phyloP scores from a whole-genome alignment of 2,888 invertebrate genomes.

The Andricus quercusramuli region DNA sequence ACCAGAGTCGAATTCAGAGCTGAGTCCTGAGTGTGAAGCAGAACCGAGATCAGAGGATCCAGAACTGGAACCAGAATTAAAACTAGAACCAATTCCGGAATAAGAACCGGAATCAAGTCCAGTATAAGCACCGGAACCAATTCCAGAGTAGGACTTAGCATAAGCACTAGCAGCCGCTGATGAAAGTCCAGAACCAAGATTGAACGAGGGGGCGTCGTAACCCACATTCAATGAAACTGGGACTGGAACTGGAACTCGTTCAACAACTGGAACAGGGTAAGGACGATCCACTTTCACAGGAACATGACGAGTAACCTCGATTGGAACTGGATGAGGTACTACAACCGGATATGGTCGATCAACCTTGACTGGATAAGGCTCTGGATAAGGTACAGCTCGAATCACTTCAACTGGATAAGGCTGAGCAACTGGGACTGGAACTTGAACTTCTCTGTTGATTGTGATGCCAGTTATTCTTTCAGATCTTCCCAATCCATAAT shows the following conservation, averaged over 20 bases:
- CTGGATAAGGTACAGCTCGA: constrained; percentile 60
- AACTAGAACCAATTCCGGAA: background rate
- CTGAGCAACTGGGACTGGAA: constrained; percentile 51
- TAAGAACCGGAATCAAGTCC: background rate
- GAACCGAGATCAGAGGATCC: background rate
- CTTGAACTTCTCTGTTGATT: constrained; percentile 55
- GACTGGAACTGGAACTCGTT: constrained; percentile 52
- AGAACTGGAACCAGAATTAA: background rate
- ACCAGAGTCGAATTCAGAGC: background rate
- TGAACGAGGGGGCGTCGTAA: background rate
- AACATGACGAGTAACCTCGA: constrained; percentile 62
- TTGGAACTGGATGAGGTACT: constrained; percentile 62
- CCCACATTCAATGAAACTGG: background rate
- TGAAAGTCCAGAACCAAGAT: constrained; percentile 11
- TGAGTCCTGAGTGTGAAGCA: background rate
- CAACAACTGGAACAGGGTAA: constrained; percentile 61
- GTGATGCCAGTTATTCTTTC: constrained; percentile 60
- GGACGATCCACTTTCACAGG: constrained; percentile 64
- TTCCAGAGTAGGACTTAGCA: background rate
- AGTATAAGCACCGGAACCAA: background rate
- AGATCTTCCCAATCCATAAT: constrained; percentile 46
- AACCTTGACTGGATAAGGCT: constrained; percentile 61
- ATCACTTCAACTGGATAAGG: constrained; percentile 65
- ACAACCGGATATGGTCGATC: constrained; percentile 65
- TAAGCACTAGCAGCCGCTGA: background rate